These are phyloP conservation scores for Pseudeuparius sepicola DNA, from an alignment of 2,888 invertebrate species.

Conservation along the genomic window DNA sequence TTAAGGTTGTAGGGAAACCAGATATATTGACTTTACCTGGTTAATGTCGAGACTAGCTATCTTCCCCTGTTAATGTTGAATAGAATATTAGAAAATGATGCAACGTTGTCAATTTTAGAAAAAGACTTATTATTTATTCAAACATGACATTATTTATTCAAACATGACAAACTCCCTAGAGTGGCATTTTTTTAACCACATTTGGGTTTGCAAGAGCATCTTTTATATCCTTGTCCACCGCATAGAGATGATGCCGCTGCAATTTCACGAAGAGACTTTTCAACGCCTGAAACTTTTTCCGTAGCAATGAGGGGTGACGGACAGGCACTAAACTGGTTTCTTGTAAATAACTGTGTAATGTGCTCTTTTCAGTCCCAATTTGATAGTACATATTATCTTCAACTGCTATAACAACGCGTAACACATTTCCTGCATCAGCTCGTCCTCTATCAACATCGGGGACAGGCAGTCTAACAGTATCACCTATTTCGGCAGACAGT, in stretches of 20 bases:
- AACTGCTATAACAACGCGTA: slow-evolving; percentile 1
- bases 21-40: too few species aligned
- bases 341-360: slow-evolving; percentile 2
- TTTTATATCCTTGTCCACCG: slow-evolving; percentile 7
- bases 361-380: slow-evolving; percentile 4
- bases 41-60: too few species aligned
- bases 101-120: too few species aligned
- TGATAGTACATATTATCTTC: slow-evolving; percentile 4
- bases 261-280: slow-evolving; percentile 3
- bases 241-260: not conserved
- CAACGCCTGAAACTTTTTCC: too few species aligned
- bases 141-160: too few species aligned
- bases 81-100: too few species aligned
- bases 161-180: not conserved
- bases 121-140: too few species aligned
- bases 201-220: slow-evolving; percentile 5
- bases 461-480: slow-evolving; percentile 6
- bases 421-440: slow-evolving; percentile 3
- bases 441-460: slow-evolving; percentile 6
- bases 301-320: too few species aligned
- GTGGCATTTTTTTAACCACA: slow-evolving; percentile 7
- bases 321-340: slow-evolving; percentile 3
- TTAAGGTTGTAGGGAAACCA: too few species aligned
- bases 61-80: too few species aligned
- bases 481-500: not conserved